phyloP scores from a whole-genome alignment of 2,113 vertebrate species.

The Mormyrus iriodes region DNA sequence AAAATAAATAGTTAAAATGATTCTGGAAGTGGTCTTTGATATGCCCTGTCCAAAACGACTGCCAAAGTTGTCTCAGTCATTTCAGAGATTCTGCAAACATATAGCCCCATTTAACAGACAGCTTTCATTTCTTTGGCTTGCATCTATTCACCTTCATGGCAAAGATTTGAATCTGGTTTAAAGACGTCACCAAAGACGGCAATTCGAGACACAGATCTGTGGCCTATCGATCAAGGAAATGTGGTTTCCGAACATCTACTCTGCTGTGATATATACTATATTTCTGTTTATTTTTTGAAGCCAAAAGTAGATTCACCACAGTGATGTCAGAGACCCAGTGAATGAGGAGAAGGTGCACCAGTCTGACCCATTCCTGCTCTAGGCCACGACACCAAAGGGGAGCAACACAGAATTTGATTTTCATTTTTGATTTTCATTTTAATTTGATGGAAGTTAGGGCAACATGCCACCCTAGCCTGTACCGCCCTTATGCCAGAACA shows the following conservation, averaged over 20 bases:
- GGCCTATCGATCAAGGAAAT: not conserved
- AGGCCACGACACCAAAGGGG: not conserved
- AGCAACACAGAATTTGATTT: not conserved
- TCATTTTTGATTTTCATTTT: not conserved
- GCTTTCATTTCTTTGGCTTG: not conserved
- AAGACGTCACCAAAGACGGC: not conserved
- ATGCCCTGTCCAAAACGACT: not conserved
- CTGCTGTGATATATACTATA: not conserved
- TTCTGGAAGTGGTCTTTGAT: not conserved
- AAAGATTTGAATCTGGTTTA: not conserved
- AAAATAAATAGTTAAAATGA: not conserved
- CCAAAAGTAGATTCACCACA: not conserved
- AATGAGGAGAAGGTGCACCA: not conserved
- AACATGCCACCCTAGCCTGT: not conserved
- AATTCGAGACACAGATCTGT: not conserved
- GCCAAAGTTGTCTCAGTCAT: not conserved
- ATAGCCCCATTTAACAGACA: not conserved
- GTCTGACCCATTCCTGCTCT: not conserved
- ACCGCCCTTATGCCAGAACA: not conserved
- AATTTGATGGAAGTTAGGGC: not conserved
- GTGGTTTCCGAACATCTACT: not conserved
- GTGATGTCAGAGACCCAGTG: not conserved
- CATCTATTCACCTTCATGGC: not conserved
- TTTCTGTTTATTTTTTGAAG: not conserved
- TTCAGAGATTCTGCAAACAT: not conserved